phyloP scores from a whole-genome alignment of 2,888 invertebrate species.

The Desoria tigrina region DNA sequence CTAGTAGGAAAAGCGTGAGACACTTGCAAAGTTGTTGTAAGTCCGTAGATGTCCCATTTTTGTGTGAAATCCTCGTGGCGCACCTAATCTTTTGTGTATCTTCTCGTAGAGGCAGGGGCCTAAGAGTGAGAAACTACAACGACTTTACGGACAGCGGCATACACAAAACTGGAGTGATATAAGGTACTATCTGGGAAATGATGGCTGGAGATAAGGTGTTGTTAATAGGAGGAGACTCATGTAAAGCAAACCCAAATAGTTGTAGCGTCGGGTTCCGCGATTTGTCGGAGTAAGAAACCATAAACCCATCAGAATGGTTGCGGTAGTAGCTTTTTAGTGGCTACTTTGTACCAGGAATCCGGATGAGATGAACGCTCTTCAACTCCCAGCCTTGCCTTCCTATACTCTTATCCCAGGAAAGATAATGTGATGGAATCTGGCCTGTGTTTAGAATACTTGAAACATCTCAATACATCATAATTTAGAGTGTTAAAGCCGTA shows the following conservation, averaged over 20 bases:
- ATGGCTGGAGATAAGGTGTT: no score
- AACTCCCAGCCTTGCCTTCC: no score
- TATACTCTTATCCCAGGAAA: no score
- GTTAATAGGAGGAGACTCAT: no score
- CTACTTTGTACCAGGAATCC: not conserved
- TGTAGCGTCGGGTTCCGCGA: no score
- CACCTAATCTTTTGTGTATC: conserved; percentile 11
- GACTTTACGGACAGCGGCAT: no score
- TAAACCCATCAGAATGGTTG: not conserved
- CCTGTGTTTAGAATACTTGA: conserved; percentile 3
- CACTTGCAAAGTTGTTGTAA: conserved; percentile 11
- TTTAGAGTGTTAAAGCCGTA: no score
- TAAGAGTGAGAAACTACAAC: not conserved
- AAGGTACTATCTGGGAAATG: not conserved
- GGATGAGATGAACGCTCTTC: no score
- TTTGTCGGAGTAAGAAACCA: no score
- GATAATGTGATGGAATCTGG: not conserved
- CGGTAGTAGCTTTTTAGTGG: not conserved
- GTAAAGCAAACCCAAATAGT: no score
- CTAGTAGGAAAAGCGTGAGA: conserved; percentile 2
- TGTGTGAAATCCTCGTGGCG: not conserved
- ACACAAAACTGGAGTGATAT: not conserved
- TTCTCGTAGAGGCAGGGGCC: not conserved
- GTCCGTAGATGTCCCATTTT: not conserved
- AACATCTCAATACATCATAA: not conserved